phyloP scores from a whole-genome alignment of 2,888 invertebrate genomes.

The Teleogryllus oceanicus region DNA sequence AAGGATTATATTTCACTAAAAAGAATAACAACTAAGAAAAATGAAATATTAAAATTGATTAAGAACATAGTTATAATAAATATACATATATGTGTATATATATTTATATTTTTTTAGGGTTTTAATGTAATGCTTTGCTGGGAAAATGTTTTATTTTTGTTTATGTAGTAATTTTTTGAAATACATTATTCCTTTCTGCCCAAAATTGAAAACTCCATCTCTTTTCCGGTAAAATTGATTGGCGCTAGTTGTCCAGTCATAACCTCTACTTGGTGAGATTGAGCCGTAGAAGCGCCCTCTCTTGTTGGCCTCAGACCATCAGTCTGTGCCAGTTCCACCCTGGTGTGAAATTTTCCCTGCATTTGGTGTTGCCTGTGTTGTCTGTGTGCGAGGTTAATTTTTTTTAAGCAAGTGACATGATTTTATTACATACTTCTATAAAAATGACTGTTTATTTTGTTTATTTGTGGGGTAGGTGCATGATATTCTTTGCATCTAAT shows the following conservation, averaged over 20 bases:
- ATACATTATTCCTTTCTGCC: neutral
- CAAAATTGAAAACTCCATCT: neutral
- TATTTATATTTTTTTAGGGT: neutral
- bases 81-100: neutral
- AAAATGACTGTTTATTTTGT: neutral
- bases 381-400: conserved; percentile 2
- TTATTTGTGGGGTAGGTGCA: neutral
- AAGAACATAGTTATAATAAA: neutral
- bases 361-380: conserved; percentile 5
- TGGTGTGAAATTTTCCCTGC: conserved; percentile 7
- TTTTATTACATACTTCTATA: neutral
- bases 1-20: neutral
- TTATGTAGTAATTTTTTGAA: neutral
- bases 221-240: neutral
- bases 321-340: neutral
- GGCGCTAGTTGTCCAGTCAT: conserved; percentile 9
- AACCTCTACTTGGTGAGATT: conserved; percentile 12
- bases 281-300: neutral
- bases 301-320: neutral
- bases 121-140: neutral
- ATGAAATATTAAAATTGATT: neutral
- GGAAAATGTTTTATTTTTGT: neutral
- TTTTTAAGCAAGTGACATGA: neutral
- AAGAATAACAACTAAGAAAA: neutral
- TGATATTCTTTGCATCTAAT: neutral